Evolutionary conservation across 1,140 invertebrate species (phyloP), one percentile per base, ranked within the genome.

Genomic region (Patella vulgata): DNA sequence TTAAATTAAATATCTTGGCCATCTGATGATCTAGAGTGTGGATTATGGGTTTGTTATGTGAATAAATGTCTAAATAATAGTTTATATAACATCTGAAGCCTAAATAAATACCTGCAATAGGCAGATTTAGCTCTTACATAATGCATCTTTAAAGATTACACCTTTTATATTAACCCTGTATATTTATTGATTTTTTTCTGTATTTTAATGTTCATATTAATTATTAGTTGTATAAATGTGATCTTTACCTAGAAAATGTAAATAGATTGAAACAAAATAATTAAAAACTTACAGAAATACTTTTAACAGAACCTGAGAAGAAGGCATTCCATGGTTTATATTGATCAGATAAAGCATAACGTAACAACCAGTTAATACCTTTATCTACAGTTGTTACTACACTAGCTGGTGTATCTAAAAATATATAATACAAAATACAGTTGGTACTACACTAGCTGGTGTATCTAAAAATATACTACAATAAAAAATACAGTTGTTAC

Each of bases 291-390:
- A 71, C 68, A 27, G 59, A 46, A n/a, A 30, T 2, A 3, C 68
- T 50, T 52, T 72, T 70, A 0, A 40, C 60, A 36, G 70, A 79
- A 9, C 77, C 78, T 1, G 80, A 82, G 63, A 80, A 82, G 59
- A 82, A 82, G 31, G 75, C 73, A 42, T 82, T 82, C 73, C 75
- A 79, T 4, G 77, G 72, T 56, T 80, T 73, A 44, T 75, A 80
- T 11, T 73, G 66, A 5, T 63, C 59, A 19, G 53, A 48, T 5
- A 79, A 61, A 5, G 74, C 59, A 48, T 78, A 65, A 4, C 57
- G 43, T 21, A 57, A 47, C n/a, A 82, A 44, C 62, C 72, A 82
- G 2, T 31, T 60, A 5, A 71, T 65, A 27, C 66, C 59, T 46
- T 65, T 67, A 4, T 58, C 30, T 14, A 76, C 59, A 0, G 71